Base-by-base conservation (phyloP, 2,888 invertebrate species). In the Diplazon laetatorius region DNA sequence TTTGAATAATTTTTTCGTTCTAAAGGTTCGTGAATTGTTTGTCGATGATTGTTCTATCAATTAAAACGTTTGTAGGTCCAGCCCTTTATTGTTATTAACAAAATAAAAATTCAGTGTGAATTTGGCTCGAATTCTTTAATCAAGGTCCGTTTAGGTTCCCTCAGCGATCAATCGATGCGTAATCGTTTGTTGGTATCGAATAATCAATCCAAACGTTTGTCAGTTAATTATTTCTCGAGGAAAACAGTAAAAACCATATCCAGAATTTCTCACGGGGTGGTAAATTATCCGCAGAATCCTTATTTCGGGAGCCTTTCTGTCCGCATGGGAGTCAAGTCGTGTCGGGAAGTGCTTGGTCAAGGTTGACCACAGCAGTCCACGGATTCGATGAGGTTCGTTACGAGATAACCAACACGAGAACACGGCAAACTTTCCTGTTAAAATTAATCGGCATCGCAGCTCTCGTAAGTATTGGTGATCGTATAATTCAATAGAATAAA, bases 101-200 rank as follows among this genome's bases (percentile, higher is more conserved):
- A 44, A 44, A 5, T 44, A 30, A 44, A 44, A 44, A 14, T 44
- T 44, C 16, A 0, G 44, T 44, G 44, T 44, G 44, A 9, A 44
- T 16, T 44, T 44, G 44, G 44, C 44, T n/a, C 14, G n/a, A 44
- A 5, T 44, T 44, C n/a, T 44, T 5, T 44, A 14, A 44, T 44
- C 16, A 14, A 14, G 3, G 16, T 44, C 16, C 44, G 44, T 14
- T 14, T 5, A 5, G 3, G n/a, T 44, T 44, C n/a, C 16, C 16
- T 9, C 3, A 16, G n/a, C 14, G 5, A n/a, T 12, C 44, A 44
- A 44, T 44, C 3, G 44, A 5, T 44, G 44, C 44, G 44, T 3
- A 44, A 44, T 44, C n/a, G 44, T 44, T 44, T 44, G 44, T 44
- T 1, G 44, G n/a, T 44, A 44, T 16, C n/a, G 44, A 44, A 44